phyloP scores from a whole-genome alignment of 2,888 invertebrate genomes.

The Brassicogethes aeneus region DNA sequence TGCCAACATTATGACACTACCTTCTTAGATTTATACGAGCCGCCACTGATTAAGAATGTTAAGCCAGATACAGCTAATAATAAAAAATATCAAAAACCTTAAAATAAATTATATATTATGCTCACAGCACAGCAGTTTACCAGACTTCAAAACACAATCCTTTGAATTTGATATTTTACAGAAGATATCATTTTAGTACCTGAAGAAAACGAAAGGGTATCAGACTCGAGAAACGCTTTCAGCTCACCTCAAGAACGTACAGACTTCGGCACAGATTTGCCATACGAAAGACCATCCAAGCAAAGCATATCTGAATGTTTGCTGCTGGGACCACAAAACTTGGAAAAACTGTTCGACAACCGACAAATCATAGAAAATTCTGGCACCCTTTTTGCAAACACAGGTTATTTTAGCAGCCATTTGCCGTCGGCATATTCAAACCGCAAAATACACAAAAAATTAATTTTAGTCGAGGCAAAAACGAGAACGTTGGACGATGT shows the following conservation, averaged over 20 bases:
- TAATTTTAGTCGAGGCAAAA: conserved; percentile 22
- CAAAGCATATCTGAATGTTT: conserved; percentile 35
- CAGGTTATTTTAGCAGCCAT: conserved; percentile 33
- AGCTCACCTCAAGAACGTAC: conserved; percentile 40
- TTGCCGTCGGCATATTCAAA: conserved; percentile 8
- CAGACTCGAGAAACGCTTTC: conserved; percentile 34
- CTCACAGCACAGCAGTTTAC: neutral
- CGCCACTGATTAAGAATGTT: too few species aligned
- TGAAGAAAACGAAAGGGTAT: conserved; percentile 38
- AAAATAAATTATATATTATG: too few species aligned
- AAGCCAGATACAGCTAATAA: too few species aligned
- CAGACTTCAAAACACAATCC: conserved; percentile 1
- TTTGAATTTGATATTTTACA: too few species aligned
- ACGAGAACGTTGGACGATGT: conserved; percentile 29
- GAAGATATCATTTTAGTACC: conserved; percentile 36
- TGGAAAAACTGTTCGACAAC: conserved; percentile 40
- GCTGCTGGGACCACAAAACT: conserved; percentile 38
- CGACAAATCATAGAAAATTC: conserved; percentile 38
- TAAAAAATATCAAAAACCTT: too few species aligned
- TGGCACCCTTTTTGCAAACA: conserved; percentile 35
- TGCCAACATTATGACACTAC: too few species aligned
- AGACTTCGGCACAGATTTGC: conserved; percentile 17
- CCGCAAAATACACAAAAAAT: conserved; percentile 18
- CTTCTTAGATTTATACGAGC: too few species aligned
- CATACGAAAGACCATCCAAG: conserved; percentile 34